Conservation (phyloP, 2,888 invertebrate genomes). For the Xanthia togata region DNA sequence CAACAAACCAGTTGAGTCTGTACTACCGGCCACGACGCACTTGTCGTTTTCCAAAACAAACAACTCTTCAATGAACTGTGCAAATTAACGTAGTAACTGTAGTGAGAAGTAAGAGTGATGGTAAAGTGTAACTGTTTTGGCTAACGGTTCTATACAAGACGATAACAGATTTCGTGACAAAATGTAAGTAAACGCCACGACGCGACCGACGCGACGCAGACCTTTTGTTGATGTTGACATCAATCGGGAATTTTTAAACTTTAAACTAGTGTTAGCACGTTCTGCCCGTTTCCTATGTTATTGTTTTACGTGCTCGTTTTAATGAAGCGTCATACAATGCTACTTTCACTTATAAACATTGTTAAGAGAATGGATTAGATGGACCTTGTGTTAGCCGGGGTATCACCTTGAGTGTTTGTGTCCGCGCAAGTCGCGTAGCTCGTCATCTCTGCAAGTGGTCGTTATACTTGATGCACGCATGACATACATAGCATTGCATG, state of each 20-base stretch:
- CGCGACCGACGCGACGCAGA: conserved; percentile 31
- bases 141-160: conserved; percentile 60
- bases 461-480: conserved; percentile 55
- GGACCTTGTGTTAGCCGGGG: conserved; percentile 82
- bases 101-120: conserved; percentile 81
- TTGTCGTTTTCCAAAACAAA: conserved; percentile 58
- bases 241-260: conserved; percentile 46
- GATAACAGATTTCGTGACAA: conserved; percentile 58
- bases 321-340: conserved; percentile 45
- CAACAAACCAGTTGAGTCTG: conserved; percentile 80
- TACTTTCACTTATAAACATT: conserved; percentile 82
- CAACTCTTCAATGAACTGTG: conserved; percentile 74
- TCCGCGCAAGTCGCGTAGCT: conserved; percentile 63
- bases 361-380: conserved; percentile 82
- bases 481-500: conserved; percentile 54
- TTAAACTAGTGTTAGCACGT: conserved; percentile 28
- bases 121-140: conserved; percentile 81
- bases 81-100: conserved; percentile 70
- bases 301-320: conserved; percentile 46
- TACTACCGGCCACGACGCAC: conserved; percentile 73
- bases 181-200: conserved; percentile 59
- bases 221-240: conserved; percentile 57
- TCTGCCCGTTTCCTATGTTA: conserved; percentile 33
- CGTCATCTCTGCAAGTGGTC: conserved; percentile 56
- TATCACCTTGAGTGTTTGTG: conserved; percentile 81